A percentile compares a stretch with the other conserved stretches of the same genome.
phyloP scores from a whole-genome alignment of 2,797 vertebrate species.

The Tenualosa ilisha region DNA sequence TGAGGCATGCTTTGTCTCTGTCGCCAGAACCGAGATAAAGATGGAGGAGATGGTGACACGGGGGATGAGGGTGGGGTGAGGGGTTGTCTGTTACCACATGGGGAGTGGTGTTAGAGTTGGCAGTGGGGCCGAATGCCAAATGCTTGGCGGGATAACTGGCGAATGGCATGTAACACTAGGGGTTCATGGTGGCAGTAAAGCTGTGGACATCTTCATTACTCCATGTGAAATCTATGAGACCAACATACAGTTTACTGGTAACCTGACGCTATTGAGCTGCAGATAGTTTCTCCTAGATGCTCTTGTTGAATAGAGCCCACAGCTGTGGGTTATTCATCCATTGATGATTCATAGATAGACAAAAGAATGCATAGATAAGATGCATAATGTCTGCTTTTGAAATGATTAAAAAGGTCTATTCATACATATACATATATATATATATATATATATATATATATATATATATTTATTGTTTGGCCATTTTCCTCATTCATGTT shows the following conservation, averaged over 20 bases:
- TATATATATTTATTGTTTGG: background rate
- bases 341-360: background rate
- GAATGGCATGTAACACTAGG: background rate
- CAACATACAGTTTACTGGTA: background rate
- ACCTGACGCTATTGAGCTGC: background rate
- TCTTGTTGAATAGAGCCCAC: background rate
- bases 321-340: background rate
- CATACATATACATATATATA: too few relatives aligned
- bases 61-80: background rate
- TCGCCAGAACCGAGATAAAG: constrained; percentile 36
- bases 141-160: background rate
- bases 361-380: background rate
- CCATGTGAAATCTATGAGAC: background rate
- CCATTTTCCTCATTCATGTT: background rate
- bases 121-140: background rate
- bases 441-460: too few relatives aligned
- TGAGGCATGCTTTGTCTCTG: constrained; percentile 44
- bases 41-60: background rate
- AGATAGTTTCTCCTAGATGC: background rate
- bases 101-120: background rate
- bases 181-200: background rate
- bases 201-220: background rate
- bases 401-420: background rate
- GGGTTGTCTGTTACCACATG: background rate
- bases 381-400: background rate